Conservation (phyloP, 2,888 invertebrate species). For the Danaus chrysippus region DNA sequence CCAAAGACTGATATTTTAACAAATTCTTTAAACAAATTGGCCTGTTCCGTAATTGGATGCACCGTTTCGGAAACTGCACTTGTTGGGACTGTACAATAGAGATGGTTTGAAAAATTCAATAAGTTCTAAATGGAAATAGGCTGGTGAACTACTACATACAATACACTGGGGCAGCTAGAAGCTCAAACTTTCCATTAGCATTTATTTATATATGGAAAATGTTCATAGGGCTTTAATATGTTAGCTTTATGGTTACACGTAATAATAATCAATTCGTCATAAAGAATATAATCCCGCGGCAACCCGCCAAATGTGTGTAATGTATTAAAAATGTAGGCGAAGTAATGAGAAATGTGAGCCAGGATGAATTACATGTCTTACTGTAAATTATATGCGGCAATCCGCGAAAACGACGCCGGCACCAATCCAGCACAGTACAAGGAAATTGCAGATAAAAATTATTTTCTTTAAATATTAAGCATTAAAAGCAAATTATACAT, state of each 20-base stretch:
- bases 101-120: neutral
- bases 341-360: conserved; percentile 36
- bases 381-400: conserved; percentile 42
- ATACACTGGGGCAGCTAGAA: neutral
- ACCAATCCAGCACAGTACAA: conserved; percentile 13
- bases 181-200: neutral
- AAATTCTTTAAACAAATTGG: conserved; percentile 2
- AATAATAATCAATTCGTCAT: conserved; percentile 36
- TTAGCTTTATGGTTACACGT: conserved; percentile 15
- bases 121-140: conserved; percentile 1
- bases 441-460: conserved; percentile 31
- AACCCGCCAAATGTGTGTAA: conserved; percentile 11
- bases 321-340: conserved; percentile 25
- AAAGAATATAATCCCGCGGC: conserved; percentile 26
- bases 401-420: conserved; percentile 25
- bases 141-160: neutral
- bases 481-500: neutral
- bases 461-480: conserved; percentile 1
- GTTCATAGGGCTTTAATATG: neutral
- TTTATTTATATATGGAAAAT: too few species aligned
- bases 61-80: neutral
- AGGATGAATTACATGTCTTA: conserved; percentile 47
- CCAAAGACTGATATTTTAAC: neutral
- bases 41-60: conserved; percentile 1
- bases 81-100: conserved; percentile 4